These are phyloP conservation scores for Chloromyia formosa DNA, from an alignment of 2,888 invertebrate species.

Conservation along the genomic window DNA sequence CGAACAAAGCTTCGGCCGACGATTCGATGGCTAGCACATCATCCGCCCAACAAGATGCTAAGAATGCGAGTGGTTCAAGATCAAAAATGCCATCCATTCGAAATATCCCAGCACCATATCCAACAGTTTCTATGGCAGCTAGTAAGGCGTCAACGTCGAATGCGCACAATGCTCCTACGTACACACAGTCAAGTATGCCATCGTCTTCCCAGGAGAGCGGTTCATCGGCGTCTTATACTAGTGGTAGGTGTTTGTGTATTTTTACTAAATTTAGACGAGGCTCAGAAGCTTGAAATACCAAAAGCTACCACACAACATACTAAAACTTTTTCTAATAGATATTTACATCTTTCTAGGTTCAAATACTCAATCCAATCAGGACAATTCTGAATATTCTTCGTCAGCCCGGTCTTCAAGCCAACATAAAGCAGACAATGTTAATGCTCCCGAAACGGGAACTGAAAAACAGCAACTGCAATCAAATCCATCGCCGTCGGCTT, in stretches of 20 bases:
- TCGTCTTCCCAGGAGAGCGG: conserved; percentile 28
- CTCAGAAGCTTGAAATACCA: not conserved
- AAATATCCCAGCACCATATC: conserved; percentile 54
- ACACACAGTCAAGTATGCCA: conserved; percentile 22
- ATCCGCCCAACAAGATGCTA: conserved; percentile 13
- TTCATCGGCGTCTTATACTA: not conserved
- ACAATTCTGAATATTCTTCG: conserved; percentile 4
- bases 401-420: conserved; percentile 6
- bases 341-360: not conserved
- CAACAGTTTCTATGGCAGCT: conserved; percentile 47
- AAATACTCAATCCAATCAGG: conserved; percentile 29
- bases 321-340: not conserved
- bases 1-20: conserved; percentile 19
- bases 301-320: not conserved
- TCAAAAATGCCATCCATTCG: conserved; percentile 51
- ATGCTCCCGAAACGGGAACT: not conserved
- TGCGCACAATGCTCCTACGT: conserved; percentile 15
- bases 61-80: conserved; percentile 7
- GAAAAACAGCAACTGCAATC: not conserved
- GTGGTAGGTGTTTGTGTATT: conserved; percentile 10
- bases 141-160: conserved; percentile 11
- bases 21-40: not conserved
- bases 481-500: conserved; percentile 25
- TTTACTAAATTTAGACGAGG: too few relatives aligned
- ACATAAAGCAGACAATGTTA: conserved; percentile 18